Conservation (phyloP, 2,888 invertebrate genomes). For the Oscheius sp. region DNA sequence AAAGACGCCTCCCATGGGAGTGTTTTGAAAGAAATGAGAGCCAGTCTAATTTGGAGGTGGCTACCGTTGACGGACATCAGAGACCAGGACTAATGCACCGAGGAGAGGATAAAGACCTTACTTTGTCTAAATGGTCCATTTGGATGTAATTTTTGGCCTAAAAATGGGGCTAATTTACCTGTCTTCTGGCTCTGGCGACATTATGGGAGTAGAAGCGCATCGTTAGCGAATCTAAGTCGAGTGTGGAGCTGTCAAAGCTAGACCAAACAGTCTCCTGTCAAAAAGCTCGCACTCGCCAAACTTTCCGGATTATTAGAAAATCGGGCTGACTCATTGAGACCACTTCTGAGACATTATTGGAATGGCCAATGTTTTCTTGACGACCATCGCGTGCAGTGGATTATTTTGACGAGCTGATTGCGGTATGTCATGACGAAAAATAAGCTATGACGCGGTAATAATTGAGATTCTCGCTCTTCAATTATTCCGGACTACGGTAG, state of each 20-base stretch:
- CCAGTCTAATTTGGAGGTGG: neutral
- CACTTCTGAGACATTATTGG: too few relatives aligned
- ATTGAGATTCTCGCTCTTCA: too few relatives aligned
- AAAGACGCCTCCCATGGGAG: too few relatives aligned
- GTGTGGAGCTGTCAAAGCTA: constrained; percentile 25
- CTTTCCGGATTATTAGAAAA: neutral
- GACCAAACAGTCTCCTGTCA: constrained; percentile 23
- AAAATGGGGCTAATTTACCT: constrained; percentile 13
- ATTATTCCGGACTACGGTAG: too few relatives aligned
- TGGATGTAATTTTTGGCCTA: too few relatives aligned
- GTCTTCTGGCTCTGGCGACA: constrained; percentile 16
- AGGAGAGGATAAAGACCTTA: too few relatives aligned
- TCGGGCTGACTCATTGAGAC: neutral
- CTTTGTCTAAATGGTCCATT: too few relatives aligned
- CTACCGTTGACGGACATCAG: neutral
- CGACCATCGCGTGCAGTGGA: too few relatives aligned
- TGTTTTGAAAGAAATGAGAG: neutral
- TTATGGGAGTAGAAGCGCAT: constrained; percentile 22
- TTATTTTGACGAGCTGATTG: too few relatives aligned
- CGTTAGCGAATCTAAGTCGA: neutral
- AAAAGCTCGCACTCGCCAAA: neutral
- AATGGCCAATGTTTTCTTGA: too few relatives aligned
- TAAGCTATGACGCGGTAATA: too few relatives aligned
- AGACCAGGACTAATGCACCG: neutral
- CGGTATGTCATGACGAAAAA: too few relatives aligned